Percentiles rank a stretch among this genome's conserved stretches.
These are phyloP conservation scores for Ornithoptera priamus DNA, from an alignment of 2,888 invertebrate species.

Conservation along the genomic window DNA sequence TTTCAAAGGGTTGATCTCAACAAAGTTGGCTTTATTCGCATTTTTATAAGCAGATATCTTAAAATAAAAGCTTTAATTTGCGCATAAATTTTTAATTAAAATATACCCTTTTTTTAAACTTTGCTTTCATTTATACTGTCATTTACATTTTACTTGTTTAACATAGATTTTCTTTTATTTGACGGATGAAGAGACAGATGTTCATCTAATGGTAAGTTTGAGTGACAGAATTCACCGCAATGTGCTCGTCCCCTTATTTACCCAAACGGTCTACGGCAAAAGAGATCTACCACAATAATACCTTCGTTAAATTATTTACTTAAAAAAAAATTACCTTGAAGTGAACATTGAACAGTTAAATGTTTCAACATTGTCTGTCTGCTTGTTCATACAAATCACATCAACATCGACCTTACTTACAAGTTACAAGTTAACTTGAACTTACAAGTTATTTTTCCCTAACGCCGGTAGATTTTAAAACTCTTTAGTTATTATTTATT, in stretches of 20 bases:
- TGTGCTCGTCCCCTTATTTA: background rate
- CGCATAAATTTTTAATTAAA: background rate
- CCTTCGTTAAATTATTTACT: background rate
- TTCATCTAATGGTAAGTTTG: too few species aligned
- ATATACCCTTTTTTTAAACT: background rate
- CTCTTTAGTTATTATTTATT: background rate
- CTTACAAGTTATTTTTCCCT: conserved; percentile 20
- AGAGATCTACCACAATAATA: background rate
- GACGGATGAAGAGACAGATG: too few species aligned
- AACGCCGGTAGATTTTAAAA: background rate
- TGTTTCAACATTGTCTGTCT: conserved; percentile 9
- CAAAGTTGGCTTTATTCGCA: background rate
- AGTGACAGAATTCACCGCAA: background rate
- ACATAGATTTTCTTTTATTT: too few species aligned
- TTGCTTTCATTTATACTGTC: background rate
- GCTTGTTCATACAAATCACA: conserved; percentile 18
- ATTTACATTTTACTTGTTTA: background rate
- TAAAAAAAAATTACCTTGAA: conserved; percentile 4
- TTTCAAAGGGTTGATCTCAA: conserved; percentile 3
- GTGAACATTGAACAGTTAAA: conserved; percentile 7
- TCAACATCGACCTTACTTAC: conserved; percentile 13
- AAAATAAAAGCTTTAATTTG: background rate
- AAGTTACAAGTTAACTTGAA: conserved; percentile 11
- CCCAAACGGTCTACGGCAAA: too few species aligned
- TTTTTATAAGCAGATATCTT: background rate